phyloP scores from a whole-genome alignment of 1,140 invertebrate genomes.

The Drosophila mauritiana region DNA sequence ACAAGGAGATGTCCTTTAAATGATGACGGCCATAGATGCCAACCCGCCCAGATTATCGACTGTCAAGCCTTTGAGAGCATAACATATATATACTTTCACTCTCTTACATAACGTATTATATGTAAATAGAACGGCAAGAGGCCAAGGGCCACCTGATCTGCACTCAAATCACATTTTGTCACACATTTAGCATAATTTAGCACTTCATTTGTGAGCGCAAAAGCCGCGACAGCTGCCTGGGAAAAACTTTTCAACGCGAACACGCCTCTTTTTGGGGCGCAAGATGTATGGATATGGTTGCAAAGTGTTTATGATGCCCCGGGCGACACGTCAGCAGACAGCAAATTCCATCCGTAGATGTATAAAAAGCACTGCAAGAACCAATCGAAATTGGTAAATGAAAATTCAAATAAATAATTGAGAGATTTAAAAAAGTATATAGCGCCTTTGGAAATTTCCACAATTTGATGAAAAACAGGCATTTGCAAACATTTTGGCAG shows the following conservation, averaged over 20 bases:
- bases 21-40: conserved; percentile 33
- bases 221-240: conserved; percentile 63
- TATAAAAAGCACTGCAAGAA: neutral
- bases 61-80: conserved; percentile 11
- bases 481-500: too few species aligned
- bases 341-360: neutral
- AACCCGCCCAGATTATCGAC: conserved; percentile 25
- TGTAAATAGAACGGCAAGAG: neutral
- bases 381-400: neutral
- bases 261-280: conserved; percentile 13
- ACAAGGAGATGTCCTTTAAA: conserved; percentile 15
- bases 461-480: too few species aligned
- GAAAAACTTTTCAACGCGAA: conserved; percentile 25
- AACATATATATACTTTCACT: neutral
- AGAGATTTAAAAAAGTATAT: too few species aligned
- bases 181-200: conserved; percentile 79
- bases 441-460: too few species aligned
- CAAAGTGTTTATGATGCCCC: conserved; percentile 66
- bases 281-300: conserved; percentile 47
- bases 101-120: neutral
- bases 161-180: conserved; percentile 68
- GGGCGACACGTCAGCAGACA: conserved; percentile 32
- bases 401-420: neutral
- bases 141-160: conserved; percentile 32
- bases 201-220: conserved; percentile 65